Evolutionary conservation across 2,113 vertebrate genomes (phyloP), one percentile per base, ranked within the genome.

Genomic region (Lepisosteus oculatus): DNA sequence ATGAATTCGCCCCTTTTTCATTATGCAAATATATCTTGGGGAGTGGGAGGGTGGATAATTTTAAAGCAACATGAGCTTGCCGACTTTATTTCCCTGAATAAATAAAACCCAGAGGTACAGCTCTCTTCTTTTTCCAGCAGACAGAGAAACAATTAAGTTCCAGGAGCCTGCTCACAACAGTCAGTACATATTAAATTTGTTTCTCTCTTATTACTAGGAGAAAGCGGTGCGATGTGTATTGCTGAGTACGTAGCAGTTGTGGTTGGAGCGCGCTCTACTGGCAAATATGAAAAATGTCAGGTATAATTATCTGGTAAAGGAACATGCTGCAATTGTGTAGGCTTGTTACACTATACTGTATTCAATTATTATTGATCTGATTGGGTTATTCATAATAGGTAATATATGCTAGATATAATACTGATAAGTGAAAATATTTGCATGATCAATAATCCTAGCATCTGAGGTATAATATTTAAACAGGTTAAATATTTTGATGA

Each of bases 231-330:
- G 43, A 17, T n/a, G 64, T 65, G 61, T 69, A 59, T 4, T 51
- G n/a, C 13, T 59, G 41, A 3, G 0, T 0, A 54, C 9, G 42
- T 12, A 51, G 8, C 69, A 72, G 3, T 55, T 29, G 67, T 66
- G 67, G 57, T 75, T 71, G 64, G 77, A 77, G 61, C 55, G 70
- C 68, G 56, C 81, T 80, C 76, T 84, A 57, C 72, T 80, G 79
- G 71, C 43, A 3, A 0, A 0, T 17, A 29, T 9, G 9, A 55
- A 6, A 15, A 70, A 74, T 61, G 64, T 68, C 72, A 69, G 63
- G 62, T 42, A 43, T 29, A 55, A 17, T 29, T 1, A 29, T 29
- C 29, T 29, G 29, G 29, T 29, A 29, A 29, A 29, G 29, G 29
- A 29, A 29, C 29, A 29, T 29, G 29, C 29, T 29, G 29, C 29